phyloP scores from a whole-genome alignment of 2,113 vertebrate species.

The Bubo scandiacus region DNA sequence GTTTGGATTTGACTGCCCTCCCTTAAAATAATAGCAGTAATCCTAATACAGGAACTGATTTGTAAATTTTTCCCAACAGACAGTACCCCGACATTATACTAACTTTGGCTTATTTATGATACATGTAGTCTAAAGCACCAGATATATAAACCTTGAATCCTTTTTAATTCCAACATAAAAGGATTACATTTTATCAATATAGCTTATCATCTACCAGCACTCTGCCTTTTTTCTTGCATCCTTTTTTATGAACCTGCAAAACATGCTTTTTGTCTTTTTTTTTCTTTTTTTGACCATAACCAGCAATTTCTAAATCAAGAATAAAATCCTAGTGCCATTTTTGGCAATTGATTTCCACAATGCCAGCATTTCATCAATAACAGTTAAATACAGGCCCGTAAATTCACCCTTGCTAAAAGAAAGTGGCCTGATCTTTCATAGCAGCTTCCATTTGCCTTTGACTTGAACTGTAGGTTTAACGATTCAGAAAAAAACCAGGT shows the following conservation, averaged over 20 bases:
- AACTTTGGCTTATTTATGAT: slow-evolving; percentile 45
- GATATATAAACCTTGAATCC: slow-evolving; percentile 40
- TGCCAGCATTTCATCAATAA: not conserved
- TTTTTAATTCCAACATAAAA: slow-evolving; percentile 56
- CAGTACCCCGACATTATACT: not conserved
- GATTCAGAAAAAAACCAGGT: not conserved
- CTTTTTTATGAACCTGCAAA: slow-evolving; percentile 27
- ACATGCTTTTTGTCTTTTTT: not conserved
- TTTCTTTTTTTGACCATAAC: not conserved
- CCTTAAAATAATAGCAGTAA: slow-evolving; percentile 45
- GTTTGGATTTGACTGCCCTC: slow-evolving; percentile 54
- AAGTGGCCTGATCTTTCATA: not conserved
- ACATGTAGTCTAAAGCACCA: slow-evolving; percentile 19
- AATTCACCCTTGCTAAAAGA: not conserved
- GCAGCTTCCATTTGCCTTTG: slow-evolving; percentile 12
- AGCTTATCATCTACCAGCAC: slow-evolving; percentile 28
- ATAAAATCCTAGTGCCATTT: not conserved
- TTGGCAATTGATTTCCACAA: not conserved
- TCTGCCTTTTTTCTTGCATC: not conserved
- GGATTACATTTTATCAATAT: slow-evolving; percentile 40
- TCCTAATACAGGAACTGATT: slow-evolving; percentile 36
- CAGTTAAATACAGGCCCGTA: not conserved
- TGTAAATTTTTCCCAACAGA: slow-evolving; percentile 36
- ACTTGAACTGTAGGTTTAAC: not conserved
- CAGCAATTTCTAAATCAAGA: not conserved